Percentiles rank a stretch among this genome's conserved stretches.
phyloP scores from a whole-genome alignment of 2,797 vertebrate genomes.

The Gymnoscopelus microlampas region DNA sequence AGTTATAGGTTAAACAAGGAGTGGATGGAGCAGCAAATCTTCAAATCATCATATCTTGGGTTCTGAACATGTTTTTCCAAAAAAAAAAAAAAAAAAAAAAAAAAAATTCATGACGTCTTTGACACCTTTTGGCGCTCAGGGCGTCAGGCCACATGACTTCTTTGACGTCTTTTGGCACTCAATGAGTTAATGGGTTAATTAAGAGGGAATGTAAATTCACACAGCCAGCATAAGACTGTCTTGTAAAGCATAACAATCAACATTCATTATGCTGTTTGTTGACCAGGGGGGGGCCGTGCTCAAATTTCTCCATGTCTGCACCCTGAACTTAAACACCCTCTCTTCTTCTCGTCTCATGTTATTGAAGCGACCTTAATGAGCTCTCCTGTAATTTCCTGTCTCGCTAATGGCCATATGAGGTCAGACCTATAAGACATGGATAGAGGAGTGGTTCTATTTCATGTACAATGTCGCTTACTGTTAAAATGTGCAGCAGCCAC shows the following conservation, averaged over 20 bases:
- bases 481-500: constrained; percentile 10
- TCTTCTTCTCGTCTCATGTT: neutral
- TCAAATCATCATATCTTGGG: too few relatives aligned
- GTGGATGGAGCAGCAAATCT: too few relatives aligned
- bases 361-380: constrained; percentile 34
- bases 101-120: too few relatives aligned
- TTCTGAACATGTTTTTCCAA: too few relatives aligned
- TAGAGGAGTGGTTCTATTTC: constrained; percentile 24
- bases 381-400: constrained; percentile 48
- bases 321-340: constrained; percentile 32
- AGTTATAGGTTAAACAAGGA: too few relatives aligned
- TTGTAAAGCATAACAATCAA: constrained; percentile 16
- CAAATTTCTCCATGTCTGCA: constrained; percentile 16
- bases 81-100: too few relatives aligned
- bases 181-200: neutral
- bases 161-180: too few relatives aligned
- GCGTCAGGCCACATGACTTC: too few relatives aligned
- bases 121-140: too few relatives aligned
- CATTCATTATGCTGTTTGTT: constrained; percentile 32
- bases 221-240: constrained; percentile 24
- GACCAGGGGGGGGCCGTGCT: constrained; percentile 21
- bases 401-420: neutral
- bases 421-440: constrained; percentile 15
- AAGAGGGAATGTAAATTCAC: constrained; percentile 24
- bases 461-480: constrained; percentile 16